phyloP scores from a whole-genome alignment of 2,113 vertebrate genomes.

The Entelurus aequoreus region DNA sequence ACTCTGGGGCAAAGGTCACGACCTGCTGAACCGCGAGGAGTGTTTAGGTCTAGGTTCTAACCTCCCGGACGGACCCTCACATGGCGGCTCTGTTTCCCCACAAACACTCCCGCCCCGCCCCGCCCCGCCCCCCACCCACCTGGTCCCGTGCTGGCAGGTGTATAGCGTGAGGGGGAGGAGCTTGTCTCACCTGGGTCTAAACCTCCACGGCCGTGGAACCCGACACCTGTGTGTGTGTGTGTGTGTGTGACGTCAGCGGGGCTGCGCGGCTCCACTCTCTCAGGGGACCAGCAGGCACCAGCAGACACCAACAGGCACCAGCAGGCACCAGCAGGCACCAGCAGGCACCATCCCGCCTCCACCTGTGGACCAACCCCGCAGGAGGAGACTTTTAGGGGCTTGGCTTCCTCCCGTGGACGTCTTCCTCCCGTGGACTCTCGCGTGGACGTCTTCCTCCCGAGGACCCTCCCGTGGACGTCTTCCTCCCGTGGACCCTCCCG shows the following conservation, averaged over 20 bases:
- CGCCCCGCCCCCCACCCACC: no score
- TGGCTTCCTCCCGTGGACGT: not conserved
- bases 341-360: constrained; percentile 10
- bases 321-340: constrained; percentile 15
- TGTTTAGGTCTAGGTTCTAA: not conserved
- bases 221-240: constrained; percentile 63
- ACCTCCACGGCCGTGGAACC: constrained; percentile 61
- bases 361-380: constrained; percentile 30
- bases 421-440: no score
- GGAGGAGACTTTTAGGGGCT: constrained; percentile 17
- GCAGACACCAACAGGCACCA: no score
- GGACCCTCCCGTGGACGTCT: no score
- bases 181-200: constrained; percentile 46
- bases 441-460: no score
- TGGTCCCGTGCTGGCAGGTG: constrained; percentile 2
- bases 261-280: constrained; percentile 39
- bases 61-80: not conserved
- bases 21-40: no score
- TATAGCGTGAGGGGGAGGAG: constrained; percentile 8
- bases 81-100: not conserved
- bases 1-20: no score
- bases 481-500: no score
- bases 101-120: not conserved
- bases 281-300: constrained; percentile 33
- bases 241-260: constrained; percentile 45